Evolutionary conservation across 1,140 invertebrate species (phyloP), one percentile per base, ranked within the genome.

Genomic region (Tenebrio molitor): DNA sequence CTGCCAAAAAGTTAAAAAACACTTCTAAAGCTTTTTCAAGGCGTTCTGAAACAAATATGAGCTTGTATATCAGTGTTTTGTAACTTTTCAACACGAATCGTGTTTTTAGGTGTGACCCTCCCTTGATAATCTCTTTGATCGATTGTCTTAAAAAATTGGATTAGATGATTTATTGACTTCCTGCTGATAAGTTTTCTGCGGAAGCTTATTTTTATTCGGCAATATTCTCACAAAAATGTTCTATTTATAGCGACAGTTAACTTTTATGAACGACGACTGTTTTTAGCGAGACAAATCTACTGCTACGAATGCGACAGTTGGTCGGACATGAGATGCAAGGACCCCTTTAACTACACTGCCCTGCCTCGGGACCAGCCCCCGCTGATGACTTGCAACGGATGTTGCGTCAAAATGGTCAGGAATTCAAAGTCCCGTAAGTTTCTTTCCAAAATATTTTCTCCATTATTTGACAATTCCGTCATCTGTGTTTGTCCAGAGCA

Each of bases 291-390:
- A 71, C 91, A 92, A 39, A 93, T 97, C 76, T 94, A 94, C 84
- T 97, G 95, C 84, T 97, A 96, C 84, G 95, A 97, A 83, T 97
- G 95, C 81, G 93, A 97, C 83, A 95, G 93, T 74, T 94, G 93
- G 91, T 92, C 91, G 33, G 93, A 97, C 86, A 87, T 89, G 14
- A 86, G 93, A 50, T 97, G 95, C 83, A 94, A 92, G 81, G 95
- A 97, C 84, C 95, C 95, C 0, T 97, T 97, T 84, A 97, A 97
- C 84, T 95, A 94, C 82, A 96, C 95, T 10, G 93, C 92, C 5
- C 84, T 94, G 68, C 93, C 92, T 0, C 87, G 91, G 21, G 92
- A 95, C 81, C 92, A 95, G 81, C 94, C 94, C 8, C 91, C 92
- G 0, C 82, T 95, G 67, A 91, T 93, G 87, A 92, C 91, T 5